These are phyloP conservation scores for Drosophila miranda DNA, from an alignment of 1,140 invertebrate species.

Conservation along the genomic window DNA sequence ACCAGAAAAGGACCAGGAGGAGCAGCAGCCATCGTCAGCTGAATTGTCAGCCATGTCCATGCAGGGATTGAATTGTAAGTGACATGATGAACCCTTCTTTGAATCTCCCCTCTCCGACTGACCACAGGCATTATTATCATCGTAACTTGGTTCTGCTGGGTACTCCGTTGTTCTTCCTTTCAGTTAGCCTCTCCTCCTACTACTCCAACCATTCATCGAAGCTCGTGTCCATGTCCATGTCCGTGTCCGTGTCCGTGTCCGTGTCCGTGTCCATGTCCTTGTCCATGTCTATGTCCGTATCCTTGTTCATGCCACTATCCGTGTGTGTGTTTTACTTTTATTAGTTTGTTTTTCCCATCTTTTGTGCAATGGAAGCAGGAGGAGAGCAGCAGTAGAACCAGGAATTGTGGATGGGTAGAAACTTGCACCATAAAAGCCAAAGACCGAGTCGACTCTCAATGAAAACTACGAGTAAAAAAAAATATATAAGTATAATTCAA, in stretches of 20 bases:
- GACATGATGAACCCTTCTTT: constrained; percentile 52
- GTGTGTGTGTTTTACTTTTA: constrained; percentile 68
- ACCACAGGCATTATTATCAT: constrained; percentile 48
- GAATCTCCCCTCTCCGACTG: constrained; percentile 12
- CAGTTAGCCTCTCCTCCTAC: constrained; percentile 29
- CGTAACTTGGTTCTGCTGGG: constrained; percentile 28
- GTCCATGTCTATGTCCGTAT: constrained; percentile 39
- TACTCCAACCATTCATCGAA: constrained; percentile 21
- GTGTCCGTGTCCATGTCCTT: constrained; percentile 16
- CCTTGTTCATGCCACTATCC: constrained; percentile 32
- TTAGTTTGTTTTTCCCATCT: constrained; percentile 68
- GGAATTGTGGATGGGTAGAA: background rate
- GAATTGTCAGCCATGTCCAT: constrained; percentile 75
- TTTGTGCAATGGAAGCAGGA: constrained; percentile 27
- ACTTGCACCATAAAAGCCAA: constrained; percentile 61
- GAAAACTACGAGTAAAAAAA: constrained; percentile 29
- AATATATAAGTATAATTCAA: constrained; percentile 51
- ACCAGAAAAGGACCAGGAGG: constrained; percentile 15
- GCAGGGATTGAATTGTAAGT: constrained; percentile 82
- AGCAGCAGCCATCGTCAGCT: constrained; percentile 43
- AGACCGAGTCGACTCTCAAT: constrained; percentile 49
- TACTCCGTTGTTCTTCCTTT: constrained; percentile 29
- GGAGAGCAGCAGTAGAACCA: background rate
- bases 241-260: constrained; percentile 19
- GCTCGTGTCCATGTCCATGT: constrained; percentile 21